Base-by-base conservation (phyloP, 2,113 vertebrate genomes). In the Jaculus jaculus region DNA sequence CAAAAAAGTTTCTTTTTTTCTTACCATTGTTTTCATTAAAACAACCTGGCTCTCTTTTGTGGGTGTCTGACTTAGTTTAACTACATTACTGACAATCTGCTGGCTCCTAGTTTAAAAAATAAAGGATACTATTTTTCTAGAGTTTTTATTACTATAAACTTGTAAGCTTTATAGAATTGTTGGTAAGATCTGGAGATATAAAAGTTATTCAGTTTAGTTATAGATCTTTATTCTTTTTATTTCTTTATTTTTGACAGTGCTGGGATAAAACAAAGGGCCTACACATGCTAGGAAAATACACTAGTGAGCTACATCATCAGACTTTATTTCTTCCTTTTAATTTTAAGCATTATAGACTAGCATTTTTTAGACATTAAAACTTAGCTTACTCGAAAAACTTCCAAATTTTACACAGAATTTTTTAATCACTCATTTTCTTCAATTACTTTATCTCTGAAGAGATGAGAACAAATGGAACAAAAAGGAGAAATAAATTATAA, bases 161-260 rank as follows among this genome's bases (percentile, higher is more conserved):
- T 61, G 81, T 42, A 88, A 87, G 73, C 82, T 91, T 94, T 86
- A 85, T 82, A 90, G 81, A 84, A 95, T 89, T 30, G 60, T 47
- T 91, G 69, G 63, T 68, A 97, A 93, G 66, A 39, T 78, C 34
- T 75, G 32, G 34, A 94, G 47, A 81, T 63, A 69, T 39, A 86
- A 85, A 85, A 91, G 23, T 47, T 86, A 95, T 72, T 85, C n/a
- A 58, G 30, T 88, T 90, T 92, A 18, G 24, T 74, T 61, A 58
- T 9, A 92, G 2, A 37, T 63, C 66, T 91, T 51, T 73, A 39
- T 81, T 54, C n/a, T 74, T 80, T 39, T 85, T 93, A 87, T 90
- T 77, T 63, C 6, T 72, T 71, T 34, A 28, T 39, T 39, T 63
- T 85, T 34, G 32, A 2, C 24, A 37, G n/a, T 20, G 51, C n/a